Evolutionary conservation across 2,113 vertebrate species (phyloP).

Genomic region (Grus americana): DNA sequence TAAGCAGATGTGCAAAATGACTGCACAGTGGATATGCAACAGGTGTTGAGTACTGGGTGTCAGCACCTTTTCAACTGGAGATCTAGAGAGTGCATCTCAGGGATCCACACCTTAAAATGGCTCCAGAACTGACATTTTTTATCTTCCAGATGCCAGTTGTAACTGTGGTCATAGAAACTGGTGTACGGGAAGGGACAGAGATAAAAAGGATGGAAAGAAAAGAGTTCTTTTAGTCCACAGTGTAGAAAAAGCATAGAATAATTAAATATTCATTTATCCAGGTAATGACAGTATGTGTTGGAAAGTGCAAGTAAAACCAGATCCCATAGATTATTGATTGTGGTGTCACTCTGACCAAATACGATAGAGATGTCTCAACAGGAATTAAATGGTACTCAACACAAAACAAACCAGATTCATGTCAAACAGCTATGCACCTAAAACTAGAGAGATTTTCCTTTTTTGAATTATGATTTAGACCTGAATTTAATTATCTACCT

Average conservation of each 20-base stretch:
- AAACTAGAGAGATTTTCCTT: neutral
- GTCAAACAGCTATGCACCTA: neutral
- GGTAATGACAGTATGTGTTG: neutral
- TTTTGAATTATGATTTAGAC: neutral
- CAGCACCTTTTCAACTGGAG: neutral
- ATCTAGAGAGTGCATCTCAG: fast-evolving
- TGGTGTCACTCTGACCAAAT: neutral
- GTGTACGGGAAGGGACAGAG: neutral
- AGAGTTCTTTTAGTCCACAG: neutral
- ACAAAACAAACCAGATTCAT: neutral
- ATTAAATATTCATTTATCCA: neutral
- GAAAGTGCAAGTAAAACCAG: neutral
- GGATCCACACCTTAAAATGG: neutral
- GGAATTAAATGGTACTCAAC: neutral
- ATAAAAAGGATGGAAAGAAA: neutral
- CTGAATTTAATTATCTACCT: neutral
- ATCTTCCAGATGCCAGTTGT: neutral
- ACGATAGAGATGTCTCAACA: neutral
- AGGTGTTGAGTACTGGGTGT: neutral
- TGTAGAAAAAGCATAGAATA: neutral
- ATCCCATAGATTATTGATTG: neutral
- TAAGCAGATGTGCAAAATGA: neutral
- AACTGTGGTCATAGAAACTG: neutral
- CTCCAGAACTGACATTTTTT: neutral
- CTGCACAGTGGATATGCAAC: neutral